Evolutionary conservation across 2,888 invertebrate species (phyloP).

Genomic region (Schrankia costaestrigalis): DNA sequence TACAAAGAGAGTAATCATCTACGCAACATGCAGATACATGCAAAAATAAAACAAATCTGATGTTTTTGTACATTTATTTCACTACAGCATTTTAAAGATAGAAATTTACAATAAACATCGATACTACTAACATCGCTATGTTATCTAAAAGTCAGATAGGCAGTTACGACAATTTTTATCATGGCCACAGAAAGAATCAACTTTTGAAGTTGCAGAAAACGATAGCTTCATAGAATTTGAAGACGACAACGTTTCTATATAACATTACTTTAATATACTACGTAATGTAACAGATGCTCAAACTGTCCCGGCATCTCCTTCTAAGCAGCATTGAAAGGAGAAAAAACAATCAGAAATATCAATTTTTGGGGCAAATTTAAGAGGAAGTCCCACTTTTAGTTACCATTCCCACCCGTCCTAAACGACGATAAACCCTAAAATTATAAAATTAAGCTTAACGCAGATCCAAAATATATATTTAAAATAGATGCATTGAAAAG

Average conservation of each 20-base stretch:
- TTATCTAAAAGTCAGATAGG: constrained; percentile 64
- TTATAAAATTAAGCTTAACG: constrained; percentile 3
- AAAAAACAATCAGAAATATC: constrained; percentile 41
- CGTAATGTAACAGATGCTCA: constrained; percentile 61
- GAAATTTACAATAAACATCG: constrained; percentile 65
- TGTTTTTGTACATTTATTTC: constrained; percentile 61
- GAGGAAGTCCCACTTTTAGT: constrained; percentile 39
- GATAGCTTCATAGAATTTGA: constrained; percentile 67
- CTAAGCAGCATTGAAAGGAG: constrained; percentile 75
- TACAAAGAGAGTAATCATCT: constrained; percentile 17
- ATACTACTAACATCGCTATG: constrained; percentile 60
- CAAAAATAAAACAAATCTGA: constrained; percentile 65
- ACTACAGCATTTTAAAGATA: constrained; percentile 68
- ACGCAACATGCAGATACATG: constrained; percentile 37
- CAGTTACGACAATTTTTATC: constrained; percentile 66
- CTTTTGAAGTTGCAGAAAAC: constrained; percentile 39
- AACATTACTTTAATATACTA: constrained; percentile 56
- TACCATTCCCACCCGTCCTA: constrained; percentile 5
- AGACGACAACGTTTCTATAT: constrained; percentile 62
- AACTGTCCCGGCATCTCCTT: constrained; percentile 75
- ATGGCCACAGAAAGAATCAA: constrained; percentile 65
- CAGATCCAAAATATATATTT: constrained; percentile 3
- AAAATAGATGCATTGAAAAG: constrained; percentile 27
- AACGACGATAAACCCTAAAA: not conserved
- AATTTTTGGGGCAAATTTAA: constrained; percentile 35